Conservation (phyloP, 2,797 vertebrate species). For the Siniperca scherzeri region DNA sequence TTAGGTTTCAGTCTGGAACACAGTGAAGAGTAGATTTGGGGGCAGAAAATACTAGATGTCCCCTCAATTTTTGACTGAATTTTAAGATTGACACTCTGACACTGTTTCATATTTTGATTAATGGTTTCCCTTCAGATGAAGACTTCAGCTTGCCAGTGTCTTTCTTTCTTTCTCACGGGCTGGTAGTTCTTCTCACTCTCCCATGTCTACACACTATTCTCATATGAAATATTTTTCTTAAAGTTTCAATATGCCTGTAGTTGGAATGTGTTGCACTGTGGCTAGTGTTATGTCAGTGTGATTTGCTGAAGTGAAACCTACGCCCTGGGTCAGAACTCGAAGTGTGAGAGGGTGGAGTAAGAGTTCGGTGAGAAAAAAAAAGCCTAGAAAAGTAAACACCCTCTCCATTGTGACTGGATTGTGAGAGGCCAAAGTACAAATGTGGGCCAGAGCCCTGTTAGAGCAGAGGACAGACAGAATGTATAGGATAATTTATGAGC, state of each 20-base stretch:
- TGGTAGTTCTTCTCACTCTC: conserved; percentile 7
- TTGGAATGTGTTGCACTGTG: background rate
- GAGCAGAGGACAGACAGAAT: conserved; percentile 43
- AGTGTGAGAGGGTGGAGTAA: background rate
- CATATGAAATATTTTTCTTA: background rate
- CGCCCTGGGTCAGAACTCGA: conserved; percentile 15
- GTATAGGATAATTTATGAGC: conserved; percentile 62
- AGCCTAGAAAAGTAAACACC: background rate
- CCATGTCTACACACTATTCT: conserved; percentile 7
- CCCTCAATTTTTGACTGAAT: background rate
- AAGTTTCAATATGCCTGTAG: conserved; percentile 1
- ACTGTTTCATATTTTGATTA: conserved; percentile 14
- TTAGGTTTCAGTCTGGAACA: conserved; percentile 23
- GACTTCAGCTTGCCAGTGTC: background rate
- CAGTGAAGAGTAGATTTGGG: background rate
- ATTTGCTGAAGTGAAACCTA: conserved; percentile 26
- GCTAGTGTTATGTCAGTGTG: background rate
- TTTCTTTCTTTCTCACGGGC: background rate
- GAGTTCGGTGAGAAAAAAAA: background rate
- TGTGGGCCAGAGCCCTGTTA: conserved; percentile 19
- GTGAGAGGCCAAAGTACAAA: conserved; percentile 43
- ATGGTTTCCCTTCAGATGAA: conserved; percentile 7
- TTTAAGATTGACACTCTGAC: background rate
- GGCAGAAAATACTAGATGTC: background rate
- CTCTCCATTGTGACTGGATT: conserved; percentile 5